Evolutionary conservation across 2,797 vertebrate genomes (phyloP).

Genomic region (Neostethus bicornis): DNA sequence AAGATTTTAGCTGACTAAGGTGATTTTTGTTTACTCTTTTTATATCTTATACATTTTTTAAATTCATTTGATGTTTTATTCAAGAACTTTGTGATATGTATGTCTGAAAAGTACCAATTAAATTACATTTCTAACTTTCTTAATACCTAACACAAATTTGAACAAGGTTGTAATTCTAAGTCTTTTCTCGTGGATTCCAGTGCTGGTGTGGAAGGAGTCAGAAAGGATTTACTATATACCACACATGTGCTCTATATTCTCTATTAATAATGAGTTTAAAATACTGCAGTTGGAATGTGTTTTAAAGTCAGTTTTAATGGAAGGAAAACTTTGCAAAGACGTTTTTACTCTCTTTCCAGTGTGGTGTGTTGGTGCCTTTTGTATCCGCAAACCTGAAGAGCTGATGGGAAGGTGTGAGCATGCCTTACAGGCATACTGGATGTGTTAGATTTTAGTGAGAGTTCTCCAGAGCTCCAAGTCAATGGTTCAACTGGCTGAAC

Average conservation of each 20-base stretch:
- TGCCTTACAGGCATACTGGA: conserved; percentile 58
- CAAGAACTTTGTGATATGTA: no score
- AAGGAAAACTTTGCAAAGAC: conserved; percentile 20
- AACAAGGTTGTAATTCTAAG: no score
- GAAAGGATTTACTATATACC: neutral
- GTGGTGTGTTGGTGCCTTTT: conserved; percentile 26
- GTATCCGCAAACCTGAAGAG: conserved; percentile 35
- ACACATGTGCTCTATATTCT: neutral
- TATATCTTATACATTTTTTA: no score
- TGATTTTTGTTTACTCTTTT: no score
- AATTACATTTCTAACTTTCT: no score
- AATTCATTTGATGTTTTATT: no score
- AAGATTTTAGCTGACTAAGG: no score
- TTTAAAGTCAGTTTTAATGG: neutral
- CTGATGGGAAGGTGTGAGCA: conserved; percentile 44
- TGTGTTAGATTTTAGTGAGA: conserved; percentile 60
- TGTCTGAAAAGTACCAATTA: no score
- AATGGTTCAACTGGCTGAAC: conserved; percentile 32
- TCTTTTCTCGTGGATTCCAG: no score
- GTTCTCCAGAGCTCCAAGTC: conserved; percentile 44
- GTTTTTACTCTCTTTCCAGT: conserved; percentile 19
- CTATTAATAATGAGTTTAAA: neutral
- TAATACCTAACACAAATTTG: no score
- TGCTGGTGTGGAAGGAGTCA: neutral
- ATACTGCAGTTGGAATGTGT: neutral